Conservation (phyloP, 2,797 vertebrate genomes). For the Cyprinodon diabolis region DNA sequence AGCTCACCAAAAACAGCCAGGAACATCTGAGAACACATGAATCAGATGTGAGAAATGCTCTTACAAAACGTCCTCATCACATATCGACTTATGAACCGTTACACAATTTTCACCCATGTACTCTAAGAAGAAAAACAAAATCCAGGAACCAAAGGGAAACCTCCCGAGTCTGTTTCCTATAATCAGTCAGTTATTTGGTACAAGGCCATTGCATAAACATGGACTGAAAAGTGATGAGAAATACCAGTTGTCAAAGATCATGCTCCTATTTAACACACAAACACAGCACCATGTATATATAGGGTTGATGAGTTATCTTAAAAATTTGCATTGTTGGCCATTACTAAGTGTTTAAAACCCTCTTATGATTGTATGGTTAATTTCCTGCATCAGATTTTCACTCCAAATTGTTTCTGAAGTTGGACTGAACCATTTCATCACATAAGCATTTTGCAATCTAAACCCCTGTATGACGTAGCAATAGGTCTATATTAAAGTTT, state of each 20-base stretch:
- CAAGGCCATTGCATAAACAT: conserved; percentile 10
- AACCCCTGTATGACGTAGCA: not conserved
- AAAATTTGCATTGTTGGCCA: too few relatives aligned
- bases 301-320: not conserved
- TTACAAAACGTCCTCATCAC: conserved; percentile 68
- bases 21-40: conserved; percentile 67
- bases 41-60: conserved; percentile 63
- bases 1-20: conserved; percentile 51
- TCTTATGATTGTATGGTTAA: not conserved
- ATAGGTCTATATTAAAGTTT: not conserved
- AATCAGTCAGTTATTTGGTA: conserved; percentile 21
- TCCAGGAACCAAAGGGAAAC: conserved; percentile 39
- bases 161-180: conserved; percentile 31
- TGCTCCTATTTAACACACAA: conserved; percentile 1
- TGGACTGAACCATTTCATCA: not conserved
- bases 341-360: too few relatives aligned
- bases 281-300: not conserved
- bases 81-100: conserved; percentile 64
- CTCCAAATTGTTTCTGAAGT: not conserved
- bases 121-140: conserved; percentile 48
- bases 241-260: conserved; percentile 26
- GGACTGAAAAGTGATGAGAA: conserved; percentile 26
- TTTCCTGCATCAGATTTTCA: not conserved
- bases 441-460: not conserved
- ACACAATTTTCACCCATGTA: conserved; percentile 63